phyloP scores from a whole-genome alignment of 1,140 invertebrate species.

The Lordiphosa mommai region DNA sequence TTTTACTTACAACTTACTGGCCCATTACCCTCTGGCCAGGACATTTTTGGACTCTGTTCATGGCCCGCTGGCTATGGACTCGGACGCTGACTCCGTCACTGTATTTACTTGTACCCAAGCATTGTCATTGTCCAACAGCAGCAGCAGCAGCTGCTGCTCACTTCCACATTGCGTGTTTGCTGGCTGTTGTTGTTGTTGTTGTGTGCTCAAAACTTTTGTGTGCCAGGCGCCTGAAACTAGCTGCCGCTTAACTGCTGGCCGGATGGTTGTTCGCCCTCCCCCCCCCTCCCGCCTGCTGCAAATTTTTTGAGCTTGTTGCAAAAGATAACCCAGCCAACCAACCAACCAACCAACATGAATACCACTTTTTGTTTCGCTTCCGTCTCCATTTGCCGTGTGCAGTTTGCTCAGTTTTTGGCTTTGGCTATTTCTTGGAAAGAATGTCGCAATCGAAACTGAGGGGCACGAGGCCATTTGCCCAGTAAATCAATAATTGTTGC shows the following conservation, averaged over 20 bases:
- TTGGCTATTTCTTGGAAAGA: conserved; percentile 50
- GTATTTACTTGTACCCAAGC: conserved; percentile 44
- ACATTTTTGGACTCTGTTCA: conserved; percentile 26
- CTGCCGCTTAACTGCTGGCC: neutral
- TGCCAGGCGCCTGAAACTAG: conserved; percentile 8
- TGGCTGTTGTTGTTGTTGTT: conserved; percentile 16
- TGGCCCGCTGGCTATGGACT: conserved; percentile 17
- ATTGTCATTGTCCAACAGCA: conserved; percentile 40
- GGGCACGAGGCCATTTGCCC: conserved; percentile 14
- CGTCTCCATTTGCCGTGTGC: conserved; percentile 16
- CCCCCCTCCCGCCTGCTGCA: neutral
- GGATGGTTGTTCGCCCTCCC: neutral
- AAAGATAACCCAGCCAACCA: conserved; percentile 1
- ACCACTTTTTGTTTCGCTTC: conserved; percentile 48
- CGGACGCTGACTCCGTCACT: conserved; percentile 1
- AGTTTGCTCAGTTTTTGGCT: conserved; percentile 18
- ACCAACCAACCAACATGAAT: conserved; percentile 20
- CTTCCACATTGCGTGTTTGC: conserved; percentile 47
- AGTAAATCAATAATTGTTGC: conserved; percentile 71
- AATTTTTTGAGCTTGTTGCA: conserved; percentile 1
- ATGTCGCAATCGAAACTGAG: conserved; percentile 38
- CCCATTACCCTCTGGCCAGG: conserved; percentile 32
- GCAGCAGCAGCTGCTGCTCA: conserved; percentile 35
- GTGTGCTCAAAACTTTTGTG: conserved; percentile 12
- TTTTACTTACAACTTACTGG: conserved; percentile 22